Evolutionary conservation across 1,140 invertebrate species (phyloP).

Genomic region (Octopus sinensis): DNA sequence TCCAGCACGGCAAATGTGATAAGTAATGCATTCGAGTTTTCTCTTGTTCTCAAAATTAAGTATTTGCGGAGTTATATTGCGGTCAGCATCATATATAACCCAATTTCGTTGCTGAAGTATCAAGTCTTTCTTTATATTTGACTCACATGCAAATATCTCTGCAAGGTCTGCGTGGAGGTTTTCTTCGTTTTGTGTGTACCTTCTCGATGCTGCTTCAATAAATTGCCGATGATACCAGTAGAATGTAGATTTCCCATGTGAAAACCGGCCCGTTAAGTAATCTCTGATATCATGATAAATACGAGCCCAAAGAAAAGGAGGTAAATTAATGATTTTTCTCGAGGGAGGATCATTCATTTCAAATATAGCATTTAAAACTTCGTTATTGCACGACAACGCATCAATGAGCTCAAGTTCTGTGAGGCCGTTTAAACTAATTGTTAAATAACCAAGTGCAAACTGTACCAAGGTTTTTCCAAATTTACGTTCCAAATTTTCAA

Average conservation of each 20-base stretch:
- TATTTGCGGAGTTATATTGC: conserved; percentile 44
- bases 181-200: conserved; percentile 70
- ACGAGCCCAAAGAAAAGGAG: conserved; percentile 67
- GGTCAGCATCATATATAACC: conserved; percentile 38
- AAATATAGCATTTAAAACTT: conserved; percentile 51
- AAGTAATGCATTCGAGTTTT: conserved; percentile 42
- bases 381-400: conserved; percentile 53
- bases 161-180: conserved; percentile 36
- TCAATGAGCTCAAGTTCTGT: conserved; percentile 55
- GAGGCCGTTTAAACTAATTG: conserved; percentile 45
- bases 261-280: conserved; percentile 67
- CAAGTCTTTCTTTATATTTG: conserved; percentile 36
- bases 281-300: conserved; percentile 67
- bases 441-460: conserved; percentile 75
- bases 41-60: conserved; percentile 31
- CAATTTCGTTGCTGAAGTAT: conserved; percentile 33
- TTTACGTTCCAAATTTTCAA: conserved; percentile 46
- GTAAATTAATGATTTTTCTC: conserved; percentile 47
- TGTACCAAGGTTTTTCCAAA: conserved; percentile 45
- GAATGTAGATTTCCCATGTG: conserved; percentile 69
- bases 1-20: conserved; percentile 34
- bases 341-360: conserved; percentile 52
- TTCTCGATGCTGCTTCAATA: conserved; percentile 82
- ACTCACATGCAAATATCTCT: conserved; percentile 36
- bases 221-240: conserved; percentile 85